Evolutionary conservation across 2,797 vertebrate species (phyloP), one percentile per base, ranked within the genome.

Genomic region (Anomalospiza imberbis): DNA sequence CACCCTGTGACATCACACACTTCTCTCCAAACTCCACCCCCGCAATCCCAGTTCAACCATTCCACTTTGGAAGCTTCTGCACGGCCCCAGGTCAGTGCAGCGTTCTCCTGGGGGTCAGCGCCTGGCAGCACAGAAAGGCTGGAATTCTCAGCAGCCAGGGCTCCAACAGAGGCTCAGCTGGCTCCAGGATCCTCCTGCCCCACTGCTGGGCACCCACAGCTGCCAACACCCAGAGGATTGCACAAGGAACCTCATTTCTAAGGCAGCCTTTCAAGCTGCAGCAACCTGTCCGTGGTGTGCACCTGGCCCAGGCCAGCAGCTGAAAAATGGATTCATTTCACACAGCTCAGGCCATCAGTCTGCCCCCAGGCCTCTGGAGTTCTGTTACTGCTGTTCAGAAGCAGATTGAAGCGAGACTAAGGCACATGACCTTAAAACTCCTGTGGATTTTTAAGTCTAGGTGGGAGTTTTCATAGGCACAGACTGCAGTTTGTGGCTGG

Each of bases 241-340:
- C 73, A 38, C 34, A 6, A n/a, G 10, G 32, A 31, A 31, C 28
- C 12, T 17, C 31, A 2, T 19, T 26, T 36, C 50, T 34, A 7
- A 7, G 68, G 72, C 60, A 51, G 25, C 1, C 0, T 8, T 53
- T 58, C 17, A 19, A 53, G 12, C 67, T 20, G 61, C 15, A 13
- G 55, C 8, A 7, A 20, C 24, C 5, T 7, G 19, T 1, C 38
- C 28, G 1, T 1, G 10, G 18, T 1, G 2, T 2, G 21, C 48
- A 4, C 48, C 20, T 13, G 28, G 72, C 26, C 34, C 51, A 19
- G 6, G 32, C 50, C 76, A 63, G n/a, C 36, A 48, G 72, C 13
- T 54, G 21, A 7, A 14, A 61, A 32, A 50, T 20, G 22, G 7
- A 34, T 40, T 12, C 3, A 34, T 8, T 45, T 17, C 60, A 40